Evolutionary conservation across 1,140 invertebrate species (phyloP), one percentile per base, ranked within the genome.

Genomic region (Drosophila nigrodunni): DNA sequence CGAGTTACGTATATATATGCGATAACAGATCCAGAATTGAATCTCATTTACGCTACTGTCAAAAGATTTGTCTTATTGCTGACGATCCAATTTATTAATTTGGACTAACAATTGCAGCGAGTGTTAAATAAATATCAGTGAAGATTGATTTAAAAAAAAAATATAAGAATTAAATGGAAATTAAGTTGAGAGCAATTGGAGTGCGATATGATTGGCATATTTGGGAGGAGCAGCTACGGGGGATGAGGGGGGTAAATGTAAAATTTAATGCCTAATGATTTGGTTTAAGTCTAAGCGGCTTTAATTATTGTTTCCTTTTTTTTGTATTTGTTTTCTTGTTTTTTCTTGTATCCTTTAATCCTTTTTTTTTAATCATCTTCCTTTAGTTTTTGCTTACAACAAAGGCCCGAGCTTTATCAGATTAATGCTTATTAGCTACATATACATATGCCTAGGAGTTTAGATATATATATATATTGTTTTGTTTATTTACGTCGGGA

Each of bases 401-500:
- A 70, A 71, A 46, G 62, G 55, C 62, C 61, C 55, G 39, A 67
- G 70, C 62, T 71, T 15, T 68, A 37, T 74, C 41, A 30, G 57
- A 35, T 57, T 69, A 61, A 61, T 64, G 67, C 72, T 75, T 75
- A 70, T 9, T 3, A 44, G 10, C 67, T 75, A 75, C 67, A 70
- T 64, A 64, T 46, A 70, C 59, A 50, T 64, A 64, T 47, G 68
- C 60, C 60, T 71, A 71, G 21, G 41, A 60, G 37, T 61, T 61
- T 13, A 21, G 25, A 67, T 73, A 73, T 35, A 61, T 73, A 73
- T 35, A 61, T 61, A 54, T 74, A 58, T 67, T 47, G 46, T 67
- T 57, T 34, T 70, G 57, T 50, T 74, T 66, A 69, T 81, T 91
- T 92, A 92, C 80, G 91, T 86, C 60, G 78, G 78, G 64, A 92